Evolutionary conservation across 2,888 invertebrate genomes (phyloP).

Genomic region (Hemithea aestivaria): DNA sequence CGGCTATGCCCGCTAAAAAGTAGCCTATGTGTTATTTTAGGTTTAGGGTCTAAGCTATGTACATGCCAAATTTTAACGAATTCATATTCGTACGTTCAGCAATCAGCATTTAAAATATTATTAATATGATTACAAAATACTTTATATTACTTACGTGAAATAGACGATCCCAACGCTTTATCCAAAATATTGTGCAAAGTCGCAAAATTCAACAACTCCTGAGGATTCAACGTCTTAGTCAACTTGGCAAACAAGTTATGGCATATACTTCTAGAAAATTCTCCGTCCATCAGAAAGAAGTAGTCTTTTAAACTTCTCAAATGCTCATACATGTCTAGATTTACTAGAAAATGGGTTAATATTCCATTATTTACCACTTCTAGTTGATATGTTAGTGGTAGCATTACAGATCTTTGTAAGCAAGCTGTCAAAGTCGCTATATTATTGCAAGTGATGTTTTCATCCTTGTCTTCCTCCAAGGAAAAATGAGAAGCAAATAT

Average conservation of each 20-base stretch:
- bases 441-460: constrained; percentile 56
- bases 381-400: constrained; percentile 84
- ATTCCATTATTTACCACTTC: constrained; percentile 86
- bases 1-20: too few species aligned
- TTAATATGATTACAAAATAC: too few species aligned
- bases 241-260: constrained; percentile 83
- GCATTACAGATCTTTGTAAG: constrained; percentile 82
- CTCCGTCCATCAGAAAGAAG: constrained; percentile 89
- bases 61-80: too few species aligned
- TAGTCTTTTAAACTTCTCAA: constrained; percentile 86
- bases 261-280: constrained; percentile 86
- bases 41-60: too few species aligned
- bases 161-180: constrained; percentile 83
- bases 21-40: too few species aligned
- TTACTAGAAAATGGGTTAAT: constrained; percentile 82
- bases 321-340: constrained; percentile 84
- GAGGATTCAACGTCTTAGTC: constrained; percentile 81
- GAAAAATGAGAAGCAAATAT: constrained; percentile 54
- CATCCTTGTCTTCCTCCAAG: constrained; percentile 43
- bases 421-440: constrained; percentile 78
- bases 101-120: too few species aligned
- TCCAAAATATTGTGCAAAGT: constrained; percentile 84
- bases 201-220: constrained; percentile 83
- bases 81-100: too few species aligned
- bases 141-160: constrained; percentile 74